Evolutionary conservation across 2,113 vertebrate species (phyloP).

Genomic region (Corydoras maculifer): DNA sequence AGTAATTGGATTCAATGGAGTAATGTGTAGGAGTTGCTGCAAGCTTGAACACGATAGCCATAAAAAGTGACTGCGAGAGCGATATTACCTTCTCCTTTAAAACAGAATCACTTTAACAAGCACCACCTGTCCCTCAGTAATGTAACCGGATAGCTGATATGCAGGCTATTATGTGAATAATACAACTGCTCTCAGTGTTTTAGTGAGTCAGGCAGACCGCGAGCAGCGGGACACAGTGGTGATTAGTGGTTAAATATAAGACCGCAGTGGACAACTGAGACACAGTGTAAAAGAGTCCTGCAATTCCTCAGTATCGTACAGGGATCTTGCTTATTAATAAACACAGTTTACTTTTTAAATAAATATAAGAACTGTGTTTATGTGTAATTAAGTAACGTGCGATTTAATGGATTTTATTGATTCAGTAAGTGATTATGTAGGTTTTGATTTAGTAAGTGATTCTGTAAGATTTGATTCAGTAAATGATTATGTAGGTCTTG

Average conservation of each 20-base stretch:
- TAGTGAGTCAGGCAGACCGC: not conserved
- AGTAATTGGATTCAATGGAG: not conserved
- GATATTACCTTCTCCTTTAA: slow-evolving; percentile 3
- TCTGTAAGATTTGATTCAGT: no score
- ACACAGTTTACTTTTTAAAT: no score
- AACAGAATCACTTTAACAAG: not conserved
- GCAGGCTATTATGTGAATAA: slow-evolving; percentile 6
- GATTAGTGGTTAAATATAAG: slow-evolving; percentile 4
- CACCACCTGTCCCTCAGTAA: slow-evolving; percentile 11
- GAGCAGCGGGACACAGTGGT: not conserved
- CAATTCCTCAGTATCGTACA: not conserved
- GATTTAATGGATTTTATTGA: no score
- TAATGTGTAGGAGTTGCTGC: not conserved
- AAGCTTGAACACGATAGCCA: not conserved
- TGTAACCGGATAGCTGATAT: slow-evolving; percentile 7
- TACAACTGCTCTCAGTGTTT: slow-evolving; percentile 2
- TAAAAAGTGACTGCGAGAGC: not conserved
- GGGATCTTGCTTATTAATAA: not conserved
- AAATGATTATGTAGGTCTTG: no score
- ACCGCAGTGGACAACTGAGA: not conserved
- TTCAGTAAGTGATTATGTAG: no score
- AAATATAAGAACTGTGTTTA: no score
- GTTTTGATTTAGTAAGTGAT: no score
- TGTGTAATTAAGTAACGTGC: no score
- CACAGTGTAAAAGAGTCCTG: not conserved